Evolutionary conservation across 2,888 invertebrate genomes (phyloP), one percentile per base, ranked within the genome.

Genomic region (Tetramorium bicarinatum): DNA sequence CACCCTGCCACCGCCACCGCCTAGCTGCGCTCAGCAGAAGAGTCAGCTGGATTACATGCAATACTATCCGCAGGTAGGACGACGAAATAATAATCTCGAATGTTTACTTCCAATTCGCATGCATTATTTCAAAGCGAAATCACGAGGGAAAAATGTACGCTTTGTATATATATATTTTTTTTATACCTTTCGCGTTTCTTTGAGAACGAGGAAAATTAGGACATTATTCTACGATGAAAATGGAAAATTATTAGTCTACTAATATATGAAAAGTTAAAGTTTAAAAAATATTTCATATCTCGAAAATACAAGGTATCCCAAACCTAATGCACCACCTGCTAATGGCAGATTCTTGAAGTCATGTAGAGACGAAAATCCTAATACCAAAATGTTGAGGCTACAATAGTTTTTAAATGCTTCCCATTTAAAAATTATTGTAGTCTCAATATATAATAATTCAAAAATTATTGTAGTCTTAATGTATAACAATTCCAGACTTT

Each of bases 11-110:
- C 90, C 92, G 7, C 94, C 93, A 34, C 93, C 94, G 29, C 92
- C 94, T 15, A 94, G 93, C 81, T 95, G 95, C 84, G 93, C 95
- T 25, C 95, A 95, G 81, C 95, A 95, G 80, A 95, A 95, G 91
- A 94, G 92, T 67, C 95, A 95, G 81, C 89, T 95, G 69, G 95
- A 95, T 77, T 95, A 95, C 85, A 94, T 95, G 94, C 94, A 94
- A 89, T 94, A 94, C 88, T 95, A 94, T 83, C 93, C 94, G 71
- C 95, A 95, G 94, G 95, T 95, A 74, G 76, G 87, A 79, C 49
- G 34, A 79, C 54, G 54, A 38, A n/a, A n/a, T n/a, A 34, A n/a
- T 54, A 52, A 52, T 54, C 34, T 34, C 15, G 15, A 47, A 62
- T 15, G n/a, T 61, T 47, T 62, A 25, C 38, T 34, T 47, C 9